Percentiles rank a stretch among this genome's conserved stretches.
Conservation (phyloP, 2,888 invertebrate genomes). For the Aromia moschata region DNA sequence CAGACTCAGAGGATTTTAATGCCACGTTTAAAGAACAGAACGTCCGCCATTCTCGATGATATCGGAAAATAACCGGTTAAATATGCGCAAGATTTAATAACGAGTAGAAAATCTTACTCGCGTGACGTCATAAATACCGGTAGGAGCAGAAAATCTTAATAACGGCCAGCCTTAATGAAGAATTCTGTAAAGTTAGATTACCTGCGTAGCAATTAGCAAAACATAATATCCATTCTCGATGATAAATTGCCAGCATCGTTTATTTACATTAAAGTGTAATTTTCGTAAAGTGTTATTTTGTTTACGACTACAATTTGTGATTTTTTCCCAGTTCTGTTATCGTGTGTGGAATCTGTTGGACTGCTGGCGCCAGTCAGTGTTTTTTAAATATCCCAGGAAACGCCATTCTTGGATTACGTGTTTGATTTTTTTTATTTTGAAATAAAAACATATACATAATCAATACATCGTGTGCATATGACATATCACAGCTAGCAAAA, state of each 20-base stretch:
- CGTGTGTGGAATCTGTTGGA: slow-evolving; percentile 2
- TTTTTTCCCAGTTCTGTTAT: slow-evolving; percentile 15
- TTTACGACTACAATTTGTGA: slow-evolving; percentile 25
- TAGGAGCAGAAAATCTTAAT: slow-evolving; percentile 17
- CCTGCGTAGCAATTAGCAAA: slow-evolving; percentile 11
- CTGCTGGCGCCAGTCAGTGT: slow-evolving; percentile 13
- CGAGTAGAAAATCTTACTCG: slow-evolving; percentile 3
- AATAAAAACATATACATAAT: too few species aligned
- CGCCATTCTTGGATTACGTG: too few species aligned
- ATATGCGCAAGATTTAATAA: slow-evolving; percentile 1
- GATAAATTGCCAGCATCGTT: slow-evolving; percentile 33
- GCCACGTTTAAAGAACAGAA: background rate
- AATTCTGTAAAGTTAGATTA: slow-evolving; percentile 9
- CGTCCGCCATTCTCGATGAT: background rate
- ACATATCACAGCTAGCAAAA: too few species aligned
- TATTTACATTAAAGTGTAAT: slow-evolving; percentile 36
- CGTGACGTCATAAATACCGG: slow-evolving; percentile 19
- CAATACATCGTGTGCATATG: too few species aligned
- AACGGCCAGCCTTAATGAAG: slow-evolving; percentile 14
- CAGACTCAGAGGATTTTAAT: background rate
- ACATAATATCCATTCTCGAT: slow-evolving; percentile 24
- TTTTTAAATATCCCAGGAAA: too few species aligned
- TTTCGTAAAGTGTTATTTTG: slow-evolving; percentile 33
- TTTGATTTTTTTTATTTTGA: too few species aligned
- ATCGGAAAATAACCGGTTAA: background rate